Conservation (phyloP, 1,140 invertebrate genomes). For the Metaphire vulgaris region DNA sequence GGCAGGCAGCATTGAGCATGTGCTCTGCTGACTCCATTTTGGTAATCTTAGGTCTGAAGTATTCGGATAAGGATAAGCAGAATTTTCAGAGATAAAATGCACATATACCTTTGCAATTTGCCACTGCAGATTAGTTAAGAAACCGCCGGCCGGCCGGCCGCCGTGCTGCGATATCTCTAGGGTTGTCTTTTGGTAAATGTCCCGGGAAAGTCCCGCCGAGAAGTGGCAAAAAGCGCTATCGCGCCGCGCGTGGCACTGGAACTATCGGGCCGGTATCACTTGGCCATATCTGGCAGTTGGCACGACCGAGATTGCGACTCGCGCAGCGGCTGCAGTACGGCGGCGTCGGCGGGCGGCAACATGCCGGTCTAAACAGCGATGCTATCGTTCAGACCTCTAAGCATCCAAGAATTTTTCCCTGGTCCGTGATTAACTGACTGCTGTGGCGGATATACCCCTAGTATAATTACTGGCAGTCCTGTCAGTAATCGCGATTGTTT, state of each 20-base stretch:
- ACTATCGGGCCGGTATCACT: background rate
- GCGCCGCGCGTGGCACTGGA: background rate
- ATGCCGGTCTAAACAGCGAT: background rate
- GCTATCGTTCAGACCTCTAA: background rate
- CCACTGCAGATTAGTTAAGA: constrained; percentile 1
- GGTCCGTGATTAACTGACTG: background rate
- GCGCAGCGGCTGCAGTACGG: background rate
- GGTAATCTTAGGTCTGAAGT: background rate
- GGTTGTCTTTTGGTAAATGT: constrained; percentile 2
- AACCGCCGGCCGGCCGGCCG: background rate
- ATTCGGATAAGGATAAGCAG: constrained; percentile 1
- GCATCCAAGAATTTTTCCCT: background rate
- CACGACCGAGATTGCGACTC: background rate
- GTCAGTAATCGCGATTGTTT: background rate
- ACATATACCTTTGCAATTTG: background rate
- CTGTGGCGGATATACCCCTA: background rate
- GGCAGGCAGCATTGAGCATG: background rate
- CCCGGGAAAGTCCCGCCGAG: background rate
- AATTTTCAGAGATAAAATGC: constrained; percentile 1
- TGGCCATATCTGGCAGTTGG: background rate
- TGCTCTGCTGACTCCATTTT: background rate
- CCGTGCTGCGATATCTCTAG: background rate
- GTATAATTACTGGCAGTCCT: background rate
- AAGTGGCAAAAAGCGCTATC: background rate
- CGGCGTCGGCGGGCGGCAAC: no score